Base-by-base conservation (phyloP, 2,113 vertebrate species). In the Tupaia chinensis region DNA sequence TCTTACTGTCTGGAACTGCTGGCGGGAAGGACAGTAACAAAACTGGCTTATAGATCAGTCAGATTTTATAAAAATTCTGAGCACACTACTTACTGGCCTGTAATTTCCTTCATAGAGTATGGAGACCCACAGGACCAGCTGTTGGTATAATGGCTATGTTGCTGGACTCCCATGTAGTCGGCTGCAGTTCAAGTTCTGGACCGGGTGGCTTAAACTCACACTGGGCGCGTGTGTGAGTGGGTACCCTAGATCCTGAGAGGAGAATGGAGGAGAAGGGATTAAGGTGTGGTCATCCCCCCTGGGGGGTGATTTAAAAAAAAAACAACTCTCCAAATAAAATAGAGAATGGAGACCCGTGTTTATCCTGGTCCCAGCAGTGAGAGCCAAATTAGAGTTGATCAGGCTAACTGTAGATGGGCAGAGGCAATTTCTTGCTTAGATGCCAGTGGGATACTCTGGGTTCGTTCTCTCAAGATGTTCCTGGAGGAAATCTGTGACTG, bases 41-140 rank as follows among this genome's bases (percentile, higher is more conserved):
- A 27, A 63, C 16, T 82, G 19, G 63, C 25, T 83, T 56, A 8
- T 34, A 94, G 17, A 54, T 83, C 73, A 63, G 6, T 89, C 56
- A 65, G 27, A 89, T 27, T 90, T 93, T 86, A 86, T 87, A 44
- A 44, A 44, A 91, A 60, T 68, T 88, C 9, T 68, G n/a, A 54
- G 58, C 74, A 58, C 15, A 82, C 25, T 53, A 17, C 66, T 78
- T 53, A 17, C 66, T 78, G 53, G 5, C 23, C 27, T 78, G 20
- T 56, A 60, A 44, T 86, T 81, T 89, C 73, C 81, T 87, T 74
- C 25, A 65, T 29, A 58, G n/a, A 78, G 34, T 83, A 53, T 83
- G 58, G 65, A 94, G 53, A 73, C 9, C 22, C 25, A 44, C 44
- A 44, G 44, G 44, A 44, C 44, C 44, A 44, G 44, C 44, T 4